phyloP scores from a whole-genome alignment of 2,797 vertebrate genomes.

The Alauda arvensis region DNA sequence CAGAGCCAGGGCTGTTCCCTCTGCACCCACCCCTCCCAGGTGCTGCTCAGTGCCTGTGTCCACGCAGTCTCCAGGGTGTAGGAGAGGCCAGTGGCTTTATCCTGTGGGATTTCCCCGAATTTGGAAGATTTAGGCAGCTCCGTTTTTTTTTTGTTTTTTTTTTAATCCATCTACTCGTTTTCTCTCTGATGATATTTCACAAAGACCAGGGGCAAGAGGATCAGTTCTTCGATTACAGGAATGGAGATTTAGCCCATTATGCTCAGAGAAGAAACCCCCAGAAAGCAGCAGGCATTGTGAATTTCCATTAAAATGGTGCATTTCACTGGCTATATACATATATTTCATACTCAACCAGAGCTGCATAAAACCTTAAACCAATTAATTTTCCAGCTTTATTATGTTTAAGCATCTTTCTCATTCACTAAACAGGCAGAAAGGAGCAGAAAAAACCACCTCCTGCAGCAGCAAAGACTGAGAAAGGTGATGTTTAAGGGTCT shows the following conservation, averaged over 20 bases:
- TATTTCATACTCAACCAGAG: conserved; percentile 1
- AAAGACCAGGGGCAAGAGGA: conserved; percentile 38
- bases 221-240: conserved; percentile 29
- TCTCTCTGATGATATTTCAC: conserved; percentile 6
- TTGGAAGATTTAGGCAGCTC: conserved; percentile 2
- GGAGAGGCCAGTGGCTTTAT: background rate
- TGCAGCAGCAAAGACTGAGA: conserved; percentile 69
- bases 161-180: conserved; percentile 13
- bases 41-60: background rate
- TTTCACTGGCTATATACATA: background rate
- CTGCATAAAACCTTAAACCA: background rate
- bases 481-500: conserved; percentile 62
- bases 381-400: conserved; percentile 17
- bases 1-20: background rate
- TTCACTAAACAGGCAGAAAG: conserved; percentile 72
- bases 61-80: rapidly evolving
- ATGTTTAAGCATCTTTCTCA: conserved; percentile 53
- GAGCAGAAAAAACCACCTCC: conserved; percentile 71
- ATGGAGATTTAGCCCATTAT: conserved; percentile 22
- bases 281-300: conserved; percentile 19
- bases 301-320: conserved; percentile 7
- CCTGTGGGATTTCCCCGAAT: background rate
- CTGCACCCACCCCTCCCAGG: background rate
- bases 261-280: conserved; percentile 9
- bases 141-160: background rate